phyloP scores from a whole-genome alignment of 2,888 invertebrate species.

The Drosophila kuntzei region DNA sequence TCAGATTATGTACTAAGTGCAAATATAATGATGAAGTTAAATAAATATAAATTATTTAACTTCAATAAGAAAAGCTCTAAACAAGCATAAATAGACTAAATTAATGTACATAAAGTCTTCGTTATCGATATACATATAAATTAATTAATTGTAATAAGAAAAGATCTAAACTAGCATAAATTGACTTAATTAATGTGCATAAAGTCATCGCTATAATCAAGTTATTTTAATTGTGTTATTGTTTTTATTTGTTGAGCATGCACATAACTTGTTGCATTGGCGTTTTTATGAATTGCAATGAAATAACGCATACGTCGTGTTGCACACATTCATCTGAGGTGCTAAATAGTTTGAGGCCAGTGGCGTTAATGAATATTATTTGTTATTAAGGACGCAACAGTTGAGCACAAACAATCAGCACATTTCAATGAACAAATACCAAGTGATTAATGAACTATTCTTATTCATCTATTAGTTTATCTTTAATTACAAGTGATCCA shows the following conservation, averaged over 20 bases:
- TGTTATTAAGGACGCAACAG: constrained; percentile 36
- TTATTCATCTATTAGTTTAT: constrained; percentile 1
- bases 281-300: constrained; percentile 23
- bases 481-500: neutral
- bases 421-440: constrained; percentile 25
- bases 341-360: constrained; percentile 20
- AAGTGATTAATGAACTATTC: constrained; percentile 3
- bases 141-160: neutral
- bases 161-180: neutral
- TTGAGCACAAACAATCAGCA: constrained; percentile 21
- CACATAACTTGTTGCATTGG: constrained; percentile 23
- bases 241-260: constrained; percentile 21
- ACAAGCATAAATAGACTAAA: neutral
- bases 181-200: neutral
- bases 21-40: neutral
- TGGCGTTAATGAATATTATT: constrained; percentile 26
- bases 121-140: too few relatives aligned
- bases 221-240: neutral
- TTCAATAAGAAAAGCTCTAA: neutral
- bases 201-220: neutral
- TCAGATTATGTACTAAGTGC: neutral
- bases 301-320: constrained; percentile 41
- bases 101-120: neutral
- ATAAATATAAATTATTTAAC: neutral
- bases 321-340: constrained; percentile 18